These are phyloP conservation scores for Drosophila anceps DNA, from an alignment of 2,888 invertebrate genomes.

Conservation along the genomic window DNA sequence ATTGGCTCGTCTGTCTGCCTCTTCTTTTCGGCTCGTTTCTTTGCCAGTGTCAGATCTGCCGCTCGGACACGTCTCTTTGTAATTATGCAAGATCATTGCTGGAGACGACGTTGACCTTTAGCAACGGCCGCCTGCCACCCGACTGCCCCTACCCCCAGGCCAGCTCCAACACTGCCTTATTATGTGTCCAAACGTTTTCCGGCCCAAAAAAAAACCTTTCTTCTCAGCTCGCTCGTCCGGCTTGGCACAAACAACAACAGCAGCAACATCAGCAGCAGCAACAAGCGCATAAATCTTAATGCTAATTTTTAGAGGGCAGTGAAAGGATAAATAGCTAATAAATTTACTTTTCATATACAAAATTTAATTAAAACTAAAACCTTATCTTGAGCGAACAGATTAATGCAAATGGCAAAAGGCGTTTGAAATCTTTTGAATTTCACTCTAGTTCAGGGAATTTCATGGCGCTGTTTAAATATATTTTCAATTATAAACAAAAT, in stretches of 20 bases:
- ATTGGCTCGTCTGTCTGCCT: background rate
- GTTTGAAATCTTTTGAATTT: background rate
- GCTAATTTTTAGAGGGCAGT: constrained; percentile 29
- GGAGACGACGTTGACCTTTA: constrained; percentile 68
- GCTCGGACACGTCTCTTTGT: constrained; percentile 51
- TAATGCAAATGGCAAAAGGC: background rate
- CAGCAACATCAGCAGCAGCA: constrained; percentile 1
- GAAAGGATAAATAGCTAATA: constrained; percentile 11
- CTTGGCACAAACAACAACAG: constrained; percentile 48
- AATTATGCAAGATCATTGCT: constrained; percentile 83
- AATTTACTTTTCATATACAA: constrained; percentile 1
- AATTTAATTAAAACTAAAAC: constrained; percentile 8
- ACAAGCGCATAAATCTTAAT: constrained; percentile 21
- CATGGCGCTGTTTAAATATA: background rate
- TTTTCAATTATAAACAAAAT: background rate
- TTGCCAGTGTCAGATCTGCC: constrained; percentile 54
- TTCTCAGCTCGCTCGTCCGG: constrained; percentile 66
- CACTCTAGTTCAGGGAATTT: background rate
- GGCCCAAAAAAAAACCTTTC: constrained; percentile 60
- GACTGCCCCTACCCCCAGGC: background rate
- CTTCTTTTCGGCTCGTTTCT: constrained; percentile 35
- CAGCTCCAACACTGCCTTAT: constrained; percentile 43
- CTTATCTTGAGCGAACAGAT: background rate
- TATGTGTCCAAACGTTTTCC: constrained; percentile 76
- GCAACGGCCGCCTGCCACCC: constrained; percentile 20